Base-by-base conservation (phyloP, 2,113 vertebrate genomes). In the Coryphaenoides rupestris region DNA sequence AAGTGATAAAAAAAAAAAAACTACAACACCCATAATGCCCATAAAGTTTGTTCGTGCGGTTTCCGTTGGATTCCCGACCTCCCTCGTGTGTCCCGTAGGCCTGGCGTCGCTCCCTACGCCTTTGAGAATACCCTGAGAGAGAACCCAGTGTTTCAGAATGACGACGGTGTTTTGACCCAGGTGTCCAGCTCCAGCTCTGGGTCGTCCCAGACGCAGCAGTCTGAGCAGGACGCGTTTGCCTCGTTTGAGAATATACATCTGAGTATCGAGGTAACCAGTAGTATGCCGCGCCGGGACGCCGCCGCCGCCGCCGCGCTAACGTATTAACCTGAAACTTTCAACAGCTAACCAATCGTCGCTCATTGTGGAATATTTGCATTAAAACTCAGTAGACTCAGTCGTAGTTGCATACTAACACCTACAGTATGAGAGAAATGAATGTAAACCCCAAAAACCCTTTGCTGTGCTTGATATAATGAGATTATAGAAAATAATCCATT, bases 131-230 rank as follows among this genome's bases (percentile, higher is more conserved):
- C 89, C 73, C 70, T 92, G 78, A 91, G 89, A 88, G 89, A 87
- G 79, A 93, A 93, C 80, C 90, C 91, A 6, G 80, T 85, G 74
- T 94, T 93, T 88, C 87, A 93, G 79, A 89, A 89, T 3, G 85
- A 93, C 3, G 92, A 93, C 52, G 84, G 65, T 72, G 45, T 81
- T 70, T 86, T 89, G 80, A 88, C 81, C 74, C 87, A 86, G 54
- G 84, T 90, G 85, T 88, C 86, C 57, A 90, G 33, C 50, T 89
- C 89, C 60, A 91, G 89, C 84, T 84, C 85, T 60, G 82, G 74
- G 33, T 79, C 86, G 61, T 80, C 63, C 60, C 88, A 89, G 72
- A 86, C 89, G 63, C 89, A 86, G 66, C 74, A 77, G 66, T 83
- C 60, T 83, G 85, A 88, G 60, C 86, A 84, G 1, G 87, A 86